Base-by-base conservation (phyloP, 2,888 invertebrate species). In the Cepaea hortensis region DNA sequence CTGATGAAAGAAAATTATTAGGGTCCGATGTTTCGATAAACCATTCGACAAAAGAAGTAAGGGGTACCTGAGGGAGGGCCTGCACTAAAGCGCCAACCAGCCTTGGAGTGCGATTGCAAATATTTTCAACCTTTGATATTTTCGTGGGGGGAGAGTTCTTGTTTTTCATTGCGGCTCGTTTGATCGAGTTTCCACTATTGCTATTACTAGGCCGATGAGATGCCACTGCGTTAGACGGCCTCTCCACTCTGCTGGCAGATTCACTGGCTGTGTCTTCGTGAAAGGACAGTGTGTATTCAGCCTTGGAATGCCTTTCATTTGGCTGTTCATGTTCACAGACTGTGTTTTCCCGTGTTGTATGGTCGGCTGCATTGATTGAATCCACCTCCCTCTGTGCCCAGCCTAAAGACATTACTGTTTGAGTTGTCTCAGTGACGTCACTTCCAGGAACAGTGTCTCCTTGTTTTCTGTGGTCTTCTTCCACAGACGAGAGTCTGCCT, bases 11-110 rank as follows among this genome's bases (percentile, higher is more conserved):
- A n/a, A 83, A 86, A 46, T 84, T 83, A n/a, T 81, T 77, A 6
- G 87, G 87, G 50, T 87, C 83, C n/a, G 87, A 84, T 4, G 87
- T 87, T 75, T 87, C 87, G 48, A 87, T 87, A n/a, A 87, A 87
- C 87, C 87, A 87, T 75, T 87, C 87, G 15, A 87, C 87, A 68
- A 87, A 87, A 55, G 87, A 87, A 3, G 81, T 18, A 13, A 87
- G 62, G 4, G 87, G 87, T 13, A 87, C 87, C 23, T 84, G 84
- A 6, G 87, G 87, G 3, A 87, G 84, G 11, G 55, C 55, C 55
- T 84, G 79, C 3, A 87, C 84, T 23, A 87, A 75, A 13, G 76
- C 73, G 9, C 84, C 87, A 18, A 87, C 81, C 20, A 84, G 75
- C 48, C 75, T 72, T 13, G 84, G 81, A 1, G 79, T 70, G 9